Base-by-base conservation (phyloP, 2,888 invertebrate species). In the Hypena proboscidalis region DNA sequence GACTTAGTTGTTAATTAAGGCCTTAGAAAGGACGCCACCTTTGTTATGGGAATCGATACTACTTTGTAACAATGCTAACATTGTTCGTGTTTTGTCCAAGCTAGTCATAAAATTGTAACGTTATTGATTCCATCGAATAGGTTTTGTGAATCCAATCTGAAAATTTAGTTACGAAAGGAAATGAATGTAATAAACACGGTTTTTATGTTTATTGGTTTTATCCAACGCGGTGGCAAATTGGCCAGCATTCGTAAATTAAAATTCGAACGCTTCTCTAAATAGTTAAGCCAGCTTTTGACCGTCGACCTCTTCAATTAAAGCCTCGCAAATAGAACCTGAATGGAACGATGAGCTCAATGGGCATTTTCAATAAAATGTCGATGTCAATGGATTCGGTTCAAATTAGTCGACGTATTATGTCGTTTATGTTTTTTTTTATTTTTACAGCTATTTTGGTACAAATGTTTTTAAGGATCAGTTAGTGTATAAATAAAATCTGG, bases 1-100 rank as follows among this genome's bases (percentile, higher is more conserved):
- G 64, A 67, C 63, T 61, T 51, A 54, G 64, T 70, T 71, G 70
- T 70, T 75, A 73, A 76, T 74, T 67, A 70, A 69, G 48, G 54
- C 38, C 41, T 46, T 61, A 25, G 36, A 38, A 40, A 25, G 38
- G 30, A 45, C 31, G 54, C 47, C 55, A 59, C 50, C 58, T 63
- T 66, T 62, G 68, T 64, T 61, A 56, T 38, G 42, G 47, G 52
- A 57, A 57, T 56, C 44, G 48, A 62, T 59, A 54, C 35, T 27
- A 31, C 22, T 47, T 29, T 38, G 52, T 27, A 25, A 45, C 33
- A 36, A 11, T 45, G 40, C 22, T 34, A 29, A 21, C 23, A 15
- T 27, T 45, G 27, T 14, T 23, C 17, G 10, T 40, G 31, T 56
- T 56, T 49, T 34, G 30, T 48, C 41, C 21, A 6, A 22, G 7